Percentiles rank a stretch among this genome's conserved stretches.
Evolutionary conservation across 1,140 invertebrate species (phyloP).

Genomic region (Pseudomyrmex gracilis): DNA sequence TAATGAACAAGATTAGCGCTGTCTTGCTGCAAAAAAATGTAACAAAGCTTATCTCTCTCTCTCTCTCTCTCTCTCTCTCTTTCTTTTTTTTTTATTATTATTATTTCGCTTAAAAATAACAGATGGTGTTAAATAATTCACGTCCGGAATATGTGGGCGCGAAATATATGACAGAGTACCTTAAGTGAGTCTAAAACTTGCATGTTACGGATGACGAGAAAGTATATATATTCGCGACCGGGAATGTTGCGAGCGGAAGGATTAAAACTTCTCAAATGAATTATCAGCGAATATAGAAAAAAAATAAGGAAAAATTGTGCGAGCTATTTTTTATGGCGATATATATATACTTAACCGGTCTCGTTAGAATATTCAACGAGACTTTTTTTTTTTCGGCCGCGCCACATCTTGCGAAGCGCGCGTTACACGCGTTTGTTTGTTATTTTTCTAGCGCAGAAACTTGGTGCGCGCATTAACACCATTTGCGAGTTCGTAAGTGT

Average conservation of each 20-base stretch:
- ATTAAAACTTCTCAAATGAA: constrained; percentile 40
- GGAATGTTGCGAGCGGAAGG: constrained; percentile 24
- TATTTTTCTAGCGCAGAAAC: constrained; percentile 21
- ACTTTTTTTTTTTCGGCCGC: constrained; percentile 18
- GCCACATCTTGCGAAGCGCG: constrained; percentile 36
- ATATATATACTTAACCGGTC: constrained; percentile 7
- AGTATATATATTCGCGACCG: not conserved
- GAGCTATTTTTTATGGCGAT: not conserved
- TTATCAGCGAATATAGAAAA: constrained; percentile 20
- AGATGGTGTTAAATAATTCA: constrained; percentile 23
- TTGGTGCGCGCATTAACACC: constrained; percentile 41
- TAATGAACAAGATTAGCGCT: constrained; percentile 17
- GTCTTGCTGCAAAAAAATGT: not conserved
- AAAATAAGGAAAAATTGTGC: constrained; percentile 33
- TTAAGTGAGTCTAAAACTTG: constrained; percentile 10
- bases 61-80: not conserved
- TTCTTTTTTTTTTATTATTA: not conserved
- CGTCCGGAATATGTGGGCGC: constrained; percentile 28
- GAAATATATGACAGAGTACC: not conserved
- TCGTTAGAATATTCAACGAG: constrained; percentile 28
- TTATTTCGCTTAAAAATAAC: constrained; percentile 17
- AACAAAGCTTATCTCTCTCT: not conserved
- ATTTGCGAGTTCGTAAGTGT: constrained; percentile 10
- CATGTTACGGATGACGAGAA: constrained; percentile 30
- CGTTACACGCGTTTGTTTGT: constrained; percentile 5